Evolutionary conservation across 2,797 vertebrate species (phyloP), one percentile per base, ranked within the genome.

Genomic region (Peromyscus eremicus): DNA sequence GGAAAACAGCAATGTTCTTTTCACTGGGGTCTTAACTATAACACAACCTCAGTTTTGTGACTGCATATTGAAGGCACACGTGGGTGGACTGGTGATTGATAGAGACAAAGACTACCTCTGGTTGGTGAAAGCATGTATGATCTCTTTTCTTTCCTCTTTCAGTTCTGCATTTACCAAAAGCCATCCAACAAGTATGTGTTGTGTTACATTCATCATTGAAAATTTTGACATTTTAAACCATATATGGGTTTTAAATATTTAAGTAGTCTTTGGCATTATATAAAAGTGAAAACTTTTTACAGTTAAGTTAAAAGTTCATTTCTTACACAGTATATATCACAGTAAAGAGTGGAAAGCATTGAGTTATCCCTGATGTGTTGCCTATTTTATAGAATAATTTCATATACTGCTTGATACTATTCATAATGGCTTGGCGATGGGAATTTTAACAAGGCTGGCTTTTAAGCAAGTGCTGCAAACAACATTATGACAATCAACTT

Each of bases 401-500:
- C 37, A 77, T 94, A 92, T 62, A 81, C 19, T 66, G 70, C 90
- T 96, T 97, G 77, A 82, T 92, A 91, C n/a, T 57, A 94, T 46
- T 94, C 55, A 77, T 97, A 94, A 92, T 92, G 81, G 9, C 84
- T 75, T 82, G 52, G 80, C 46, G 73, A 52, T 92, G 66, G 93
- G 87, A 94, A 96, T 97, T 92, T 97, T 83, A 94, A 82, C n/a
- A 88, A 92, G 64, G 66, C 80, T 81, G 46, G 16, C 71, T 94
- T 97, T 96, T 96, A 97, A 96, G 89, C 76, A 57, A 92, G 90
- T 77, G 70, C 21, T 92, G 29, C 37, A 82, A 91, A 70, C 46
- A 60, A 66, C 75, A 71, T 88, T 90, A 95, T 68, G 71, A 84
- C 87, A 97, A 92, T 97, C 94, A 96, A 96, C 37, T 95, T 97